Conservation (phyloP, 2,113 vertebrate species). For the Pollimyrus isidori region DNA sequence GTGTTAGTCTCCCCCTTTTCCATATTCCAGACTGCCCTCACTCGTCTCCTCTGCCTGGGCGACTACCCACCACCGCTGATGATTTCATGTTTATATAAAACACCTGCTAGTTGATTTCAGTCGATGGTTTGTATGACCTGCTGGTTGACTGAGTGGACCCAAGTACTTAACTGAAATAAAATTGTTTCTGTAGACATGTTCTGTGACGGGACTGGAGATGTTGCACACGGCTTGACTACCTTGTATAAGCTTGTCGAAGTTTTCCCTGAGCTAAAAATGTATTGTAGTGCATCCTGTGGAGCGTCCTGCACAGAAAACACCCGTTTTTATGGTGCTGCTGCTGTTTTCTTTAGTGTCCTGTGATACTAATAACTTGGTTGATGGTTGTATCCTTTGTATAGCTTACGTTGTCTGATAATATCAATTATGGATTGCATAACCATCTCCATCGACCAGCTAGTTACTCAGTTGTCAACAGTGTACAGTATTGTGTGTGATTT, state of each 20-base stretch:
- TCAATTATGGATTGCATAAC: background rate
- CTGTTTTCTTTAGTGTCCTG: background rate
- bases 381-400: background rate
- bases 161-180: conserved; percentile 4
- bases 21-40: background rate
- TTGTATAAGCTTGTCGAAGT: background rate
- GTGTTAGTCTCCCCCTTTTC: background rate
- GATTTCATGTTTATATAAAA: background rate
- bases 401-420: background rate
- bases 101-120: background rate
- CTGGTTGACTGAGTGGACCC: background rate
- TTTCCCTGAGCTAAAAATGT: background rate
- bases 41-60: background rate
- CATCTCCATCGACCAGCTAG: background rate
- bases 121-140: background rate
- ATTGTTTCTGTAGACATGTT: background rate
- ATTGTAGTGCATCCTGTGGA: background rate
- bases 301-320: background rate
- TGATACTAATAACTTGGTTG: background rate
- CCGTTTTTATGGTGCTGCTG: too few relatives aligned
- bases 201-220: background rate
- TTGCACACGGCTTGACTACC: background rate
- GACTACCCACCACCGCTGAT: background rate
- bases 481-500: background rate
- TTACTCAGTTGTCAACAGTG: background rate